phyloP scores from a whole-genome alignment of 2,113 vertebrate genomes.

The Heptranchias perlo region DNA sequence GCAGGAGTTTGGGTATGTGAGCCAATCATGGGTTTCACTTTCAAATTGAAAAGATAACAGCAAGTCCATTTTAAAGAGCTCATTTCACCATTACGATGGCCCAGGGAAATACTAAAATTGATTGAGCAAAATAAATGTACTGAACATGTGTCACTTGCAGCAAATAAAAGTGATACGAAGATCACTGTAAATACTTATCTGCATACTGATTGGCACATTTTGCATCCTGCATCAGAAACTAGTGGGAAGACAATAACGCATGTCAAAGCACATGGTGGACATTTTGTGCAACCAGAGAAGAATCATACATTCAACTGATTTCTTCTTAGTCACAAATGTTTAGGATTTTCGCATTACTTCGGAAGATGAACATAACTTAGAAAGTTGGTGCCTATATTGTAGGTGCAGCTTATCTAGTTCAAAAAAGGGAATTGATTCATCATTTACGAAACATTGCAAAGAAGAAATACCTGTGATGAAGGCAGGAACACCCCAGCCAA shows the following conservation, averaged over 20 bases:
- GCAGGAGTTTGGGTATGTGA: not conserved
- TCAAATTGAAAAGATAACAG: not conserved
- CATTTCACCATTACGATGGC: not conserved
- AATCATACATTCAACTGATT: not conserved
- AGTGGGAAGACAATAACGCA: not conserved
- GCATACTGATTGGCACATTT: not conserved
- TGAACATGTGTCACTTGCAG: not conserved
- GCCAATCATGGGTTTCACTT: not conserved
- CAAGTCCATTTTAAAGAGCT: not conserved
- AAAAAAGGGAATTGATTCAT: not conserved
- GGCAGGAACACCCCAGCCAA: conserved; percentile 90
- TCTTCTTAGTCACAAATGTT: not conserved
- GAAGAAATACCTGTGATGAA: conserved; percentile 76
- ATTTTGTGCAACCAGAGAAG: not conserved
- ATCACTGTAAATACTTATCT: not conserved
- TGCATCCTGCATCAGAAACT: not conserved
- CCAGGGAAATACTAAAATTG: not conserved
- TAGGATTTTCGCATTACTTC: not conserved
- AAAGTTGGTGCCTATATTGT: not conserved
- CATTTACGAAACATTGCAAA: not conserved
- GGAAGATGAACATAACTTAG: not conserved
- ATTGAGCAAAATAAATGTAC: not conserved
- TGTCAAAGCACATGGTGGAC: not conserved
- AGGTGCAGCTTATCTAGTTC: not conserved
- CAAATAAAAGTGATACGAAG: not conserved